Base-by-base conservation (phyloP, 2,113 vertebrate species). In the Aptenodytes patagonicus region DNA sequence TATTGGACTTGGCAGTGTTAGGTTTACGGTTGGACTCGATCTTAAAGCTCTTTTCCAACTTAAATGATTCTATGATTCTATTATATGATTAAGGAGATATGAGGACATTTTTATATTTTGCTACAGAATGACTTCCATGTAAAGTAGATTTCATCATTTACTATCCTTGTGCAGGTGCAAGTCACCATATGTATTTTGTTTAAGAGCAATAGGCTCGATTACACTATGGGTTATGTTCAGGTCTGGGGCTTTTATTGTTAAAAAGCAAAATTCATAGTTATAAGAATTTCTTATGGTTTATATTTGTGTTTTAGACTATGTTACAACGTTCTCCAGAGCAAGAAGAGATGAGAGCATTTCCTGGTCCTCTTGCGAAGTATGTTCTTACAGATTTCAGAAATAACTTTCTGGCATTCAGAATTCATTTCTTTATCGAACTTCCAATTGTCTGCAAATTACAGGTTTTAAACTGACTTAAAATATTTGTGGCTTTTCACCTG, bases 291-390 rank as follows among this genome's bases (percentile, higher is more conserved):
- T 75, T 38, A n/a, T 3, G 1, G 4, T 34, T 93, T 75, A 1
- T 71, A 2, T 83, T 76, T 95, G 8, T 84, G 8, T 93, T 92
- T 13, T 92, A 99, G 99, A 98, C 98, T 2, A 98, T 99, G 96
- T 93, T 99, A 89, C 99, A 99, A 89, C 98, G 99, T 82, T 98
- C 98, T 31, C 83, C 97, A 2, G 99, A 99, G 89, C 99, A 99
- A 96, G 98, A 99, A 88, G 99, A 99, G 90, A 97, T 99, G 92
- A 98, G 99, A 70, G 65, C 97, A 0, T 99, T 99, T 95, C 99
- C 99, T 7, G 99, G 99, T 40, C 99, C 99, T 22, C 98, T 99
- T 29, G 98, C 99, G 66, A 99, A 99, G 99, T 99, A 98, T 65
- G 99, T 97, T 72, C 26, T 38, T 81, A 22, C 0, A 17, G 65